Evolutionary conservation across 2,888 invertebrate genomes (phyloP).

Genomic region (Gortyna flavago): DNA sequence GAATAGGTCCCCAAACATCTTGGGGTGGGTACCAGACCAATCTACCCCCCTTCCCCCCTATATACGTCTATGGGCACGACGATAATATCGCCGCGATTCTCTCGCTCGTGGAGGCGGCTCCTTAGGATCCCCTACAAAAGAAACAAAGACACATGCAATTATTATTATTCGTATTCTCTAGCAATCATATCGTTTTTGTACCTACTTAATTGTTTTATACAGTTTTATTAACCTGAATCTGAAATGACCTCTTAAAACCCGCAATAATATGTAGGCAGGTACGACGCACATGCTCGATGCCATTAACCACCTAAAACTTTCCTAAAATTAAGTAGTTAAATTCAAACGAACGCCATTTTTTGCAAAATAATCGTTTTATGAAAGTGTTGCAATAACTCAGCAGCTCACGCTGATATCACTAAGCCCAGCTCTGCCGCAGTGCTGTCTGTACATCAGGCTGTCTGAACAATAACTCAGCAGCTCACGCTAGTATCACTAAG

Average conservation of each 20-base stretch:
- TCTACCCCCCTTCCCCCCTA: no score
- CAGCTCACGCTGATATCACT: constrained; percentile 2
- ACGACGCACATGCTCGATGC: not conserved
- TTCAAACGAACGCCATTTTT: constrained; percentile 5
- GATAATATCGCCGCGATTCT: no score
- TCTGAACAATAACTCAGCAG: no score
- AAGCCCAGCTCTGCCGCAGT: not conserved
- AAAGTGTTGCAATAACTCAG: constrained; percentile 14
- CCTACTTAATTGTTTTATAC: not conserved
- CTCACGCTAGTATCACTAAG: no score
- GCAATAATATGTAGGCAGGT: not conserved
- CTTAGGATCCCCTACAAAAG: not conserved
- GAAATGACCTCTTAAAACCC: not conserved
- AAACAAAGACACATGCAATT: not conserved
- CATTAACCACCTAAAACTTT: not conserved
- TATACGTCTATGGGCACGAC: no score
- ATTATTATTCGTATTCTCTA: not conserved
- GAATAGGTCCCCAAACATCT: no score
- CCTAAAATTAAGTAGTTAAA: not conserved
- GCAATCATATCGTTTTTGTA: no score
- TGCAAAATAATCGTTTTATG: not conserved
- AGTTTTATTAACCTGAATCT: not conserved
- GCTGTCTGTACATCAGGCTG: no score
- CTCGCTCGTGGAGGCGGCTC: no score
- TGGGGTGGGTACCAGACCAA: no score